A percentile compares a stretch with the other conserved stretches of the same genome.
These are phyloP conservation scores for Tenthredo scrophulariae DNA, from an alignment of 2,888 invertebrate genomes.

Conservation along the genomic window DNA sequence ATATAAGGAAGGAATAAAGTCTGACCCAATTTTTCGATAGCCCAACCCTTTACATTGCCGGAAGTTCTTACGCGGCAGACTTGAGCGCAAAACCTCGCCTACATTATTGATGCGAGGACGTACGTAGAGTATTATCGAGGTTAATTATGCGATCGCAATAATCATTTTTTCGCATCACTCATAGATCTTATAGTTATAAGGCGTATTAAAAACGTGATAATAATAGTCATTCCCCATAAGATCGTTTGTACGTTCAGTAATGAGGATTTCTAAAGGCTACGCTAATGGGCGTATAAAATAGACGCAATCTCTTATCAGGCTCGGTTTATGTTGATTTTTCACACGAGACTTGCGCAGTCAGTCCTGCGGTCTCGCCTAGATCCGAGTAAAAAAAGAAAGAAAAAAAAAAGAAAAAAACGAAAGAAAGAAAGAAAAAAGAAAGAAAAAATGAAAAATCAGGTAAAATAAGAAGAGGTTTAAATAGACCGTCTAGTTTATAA, in stretches of 20 bases:
- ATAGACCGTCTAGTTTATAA: constrained; percentile 44
- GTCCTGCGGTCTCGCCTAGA: not conserved
- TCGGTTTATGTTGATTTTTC: constrained; percentile 60
- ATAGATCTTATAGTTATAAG: not conserved
- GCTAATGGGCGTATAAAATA: constrained; percentile 45
- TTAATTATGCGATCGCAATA: constrained; percentile 4
- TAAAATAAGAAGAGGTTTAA: constrained; percentile 10
- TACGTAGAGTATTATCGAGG: not conserved
- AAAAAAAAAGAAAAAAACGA: constrained; percentile 35
- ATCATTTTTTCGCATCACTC: not conserved
- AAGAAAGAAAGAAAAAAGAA: constrained; percentile 6
- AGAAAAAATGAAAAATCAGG: constrained; percentile 6
- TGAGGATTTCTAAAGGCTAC: constrained; percentile 27
- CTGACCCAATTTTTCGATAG: constrained; percentile 44
- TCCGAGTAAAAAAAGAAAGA: not conserved
- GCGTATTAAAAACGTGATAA: not conserved
- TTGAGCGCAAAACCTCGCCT: constrained; percentile 47
- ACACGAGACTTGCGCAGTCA: constrained; percentile 46
- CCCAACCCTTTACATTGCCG: constrained; percentile 45
- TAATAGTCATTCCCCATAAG: not conserved
- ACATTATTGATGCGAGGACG: not conserved
- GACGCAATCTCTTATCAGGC: constrained; percentile 57
- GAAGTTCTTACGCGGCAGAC: constrained; percentile 36
- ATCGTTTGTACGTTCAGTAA: not conserved
- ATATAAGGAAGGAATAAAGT: not conserved